Conservation (phyloP, 2,113 vertebrate genomes). For the Ploceus nigricollis region DNA sequence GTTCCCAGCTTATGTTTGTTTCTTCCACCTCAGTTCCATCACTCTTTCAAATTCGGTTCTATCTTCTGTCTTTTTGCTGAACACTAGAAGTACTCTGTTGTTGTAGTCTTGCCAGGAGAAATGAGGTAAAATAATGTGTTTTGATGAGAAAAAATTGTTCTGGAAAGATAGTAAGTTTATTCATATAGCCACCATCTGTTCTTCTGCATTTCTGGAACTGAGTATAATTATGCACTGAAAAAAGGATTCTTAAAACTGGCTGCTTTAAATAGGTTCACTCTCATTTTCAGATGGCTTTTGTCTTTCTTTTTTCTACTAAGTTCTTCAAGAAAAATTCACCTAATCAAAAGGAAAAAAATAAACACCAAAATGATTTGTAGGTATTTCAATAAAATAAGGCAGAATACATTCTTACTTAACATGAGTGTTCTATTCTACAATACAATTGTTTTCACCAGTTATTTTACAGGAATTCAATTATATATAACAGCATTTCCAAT, state of each 20-base stretch:
- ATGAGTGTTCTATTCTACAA: background rate
- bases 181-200: background rate
- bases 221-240: background rate
- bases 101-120: background rate
- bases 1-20: background rate
- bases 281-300: conserved; percentile 65
- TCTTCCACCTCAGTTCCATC: background rate
- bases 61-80: background rate
- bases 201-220: conserved; percentile 11
- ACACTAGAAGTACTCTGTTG: background rate
- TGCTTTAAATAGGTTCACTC: background rate
- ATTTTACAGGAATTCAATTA: background rate
- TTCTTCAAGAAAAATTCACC: conserved; percentile 98
- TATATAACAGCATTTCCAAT: background rate
- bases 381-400: background rate
- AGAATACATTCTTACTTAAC: background rate
- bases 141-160: background rate
- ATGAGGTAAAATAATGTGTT: background rate
- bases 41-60: background rate
- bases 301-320: conserved; percentile 85
- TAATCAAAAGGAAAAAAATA: conserved; percentile 61
- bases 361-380: background rate
- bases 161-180: conserved; percentile 21
- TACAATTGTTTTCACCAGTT: background rate
- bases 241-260: background rate